A percentile compares a stretch with the other conserved stretches of the same genome.
These are phyloP conservation scores for Ictidomys tridecemlineatus DNA, from an alignment of 2,113 vertebrate species.

Conservation along the genomic window DNA sequence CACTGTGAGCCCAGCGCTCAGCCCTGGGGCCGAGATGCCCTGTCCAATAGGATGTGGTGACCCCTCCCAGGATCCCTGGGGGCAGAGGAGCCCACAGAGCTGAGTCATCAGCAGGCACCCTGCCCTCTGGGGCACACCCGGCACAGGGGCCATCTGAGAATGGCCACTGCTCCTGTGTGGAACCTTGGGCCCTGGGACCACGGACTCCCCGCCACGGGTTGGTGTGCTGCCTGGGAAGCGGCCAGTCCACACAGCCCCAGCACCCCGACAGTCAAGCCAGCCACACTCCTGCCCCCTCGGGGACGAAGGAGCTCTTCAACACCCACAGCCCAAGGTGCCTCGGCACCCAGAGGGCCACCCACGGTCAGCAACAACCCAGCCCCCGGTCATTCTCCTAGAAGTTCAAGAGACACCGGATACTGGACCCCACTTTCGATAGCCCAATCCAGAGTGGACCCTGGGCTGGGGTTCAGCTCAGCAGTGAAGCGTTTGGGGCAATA, in stretches of 20 bases:
- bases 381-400: not conserved
- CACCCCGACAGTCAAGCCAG: not conserved
- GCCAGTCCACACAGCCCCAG: fast-evolving
- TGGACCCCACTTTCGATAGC: not conserved
- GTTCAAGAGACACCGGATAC: not conserved
- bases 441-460: fast-evolving
- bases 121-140: too few relatives aligned
- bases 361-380: not conserved
- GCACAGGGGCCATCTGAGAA: not conserved
- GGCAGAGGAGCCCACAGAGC: not conserved
- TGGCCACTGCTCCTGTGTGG: fast-evolving
- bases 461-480: too few relatives aligned
- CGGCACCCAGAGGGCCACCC: not conserved
- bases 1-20: not conserved
- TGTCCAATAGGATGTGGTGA: not conserved
- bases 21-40: too few relatives aligned
- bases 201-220: fast-evolving
- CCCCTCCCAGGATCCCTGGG: too few relatives aligned
- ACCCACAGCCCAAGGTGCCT: too few relatives aligned
- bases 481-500: too few relatives aligned
- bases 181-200: not conserved
- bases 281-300: not conserved
- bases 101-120: not conserved
- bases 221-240: not conserved
- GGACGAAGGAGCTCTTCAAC: not conserved